phyloP scores from a whole-genome alignment of 2,888 invertebrate species.

The Leptinotarsa rubiginosa region DNA sequence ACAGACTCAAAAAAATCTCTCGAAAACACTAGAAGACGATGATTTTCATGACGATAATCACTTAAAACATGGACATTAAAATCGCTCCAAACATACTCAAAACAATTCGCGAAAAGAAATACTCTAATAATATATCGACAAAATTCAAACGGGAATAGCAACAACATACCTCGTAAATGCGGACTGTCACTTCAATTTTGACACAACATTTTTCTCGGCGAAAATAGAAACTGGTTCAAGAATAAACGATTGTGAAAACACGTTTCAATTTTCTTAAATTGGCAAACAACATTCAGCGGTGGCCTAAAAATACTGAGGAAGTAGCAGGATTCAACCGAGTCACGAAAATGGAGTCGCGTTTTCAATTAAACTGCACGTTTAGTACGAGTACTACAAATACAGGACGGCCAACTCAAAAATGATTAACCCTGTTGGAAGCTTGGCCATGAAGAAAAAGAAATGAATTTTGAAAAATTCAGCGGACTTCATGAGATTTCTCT shows the following conservation, averaged over 20 bases:
- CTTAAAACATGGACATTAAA: too few relatives aligned
- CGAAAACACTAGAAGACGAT: too few relatives aligned
- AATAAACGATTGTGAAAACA: constrained; percentile 32
- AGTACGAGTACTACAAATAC: background rate
- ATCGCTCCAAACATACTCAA: too few relatives aligned
- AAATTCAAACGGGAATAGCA: background rate
- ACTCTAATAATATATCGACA: background rate
- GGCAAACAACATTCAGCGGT: constrained; percentile 32
- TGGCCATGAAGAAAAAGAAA: too few relatives aligned
- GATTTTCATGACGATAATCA: too few relatives aligned
- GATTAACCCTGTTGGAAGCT: too few relatives aligned
- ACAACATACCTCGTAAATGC: constrained; percentile 22
- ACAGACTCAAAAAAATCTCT: background rate
- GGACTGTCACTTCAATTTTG: constrained; percentile 23
- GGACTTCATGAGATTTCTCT: too few relatives aligned
- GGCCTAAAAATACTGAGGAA: constrained; percentile 18
- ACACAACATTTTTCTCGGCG: constrained; percentile 23
- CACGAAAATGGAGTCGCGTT: constrained; percentile 3
- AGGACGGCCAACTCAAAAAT: too few relatives aligned
- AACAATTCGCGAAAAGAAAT: background rate
- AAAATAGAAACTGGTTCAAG: constrained; percentile 38
- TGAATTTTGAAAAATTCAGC: too few relatives aligned
- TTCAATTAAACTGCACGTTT: background rate
- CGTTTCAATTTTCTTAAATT: constrained; percentile 31
- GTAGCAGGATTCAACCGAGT: constrained; percentile 9